Base-by-base conservation (phyloP, 2,113 vertebrate species). In the Tinamus guttatus region DNA sequence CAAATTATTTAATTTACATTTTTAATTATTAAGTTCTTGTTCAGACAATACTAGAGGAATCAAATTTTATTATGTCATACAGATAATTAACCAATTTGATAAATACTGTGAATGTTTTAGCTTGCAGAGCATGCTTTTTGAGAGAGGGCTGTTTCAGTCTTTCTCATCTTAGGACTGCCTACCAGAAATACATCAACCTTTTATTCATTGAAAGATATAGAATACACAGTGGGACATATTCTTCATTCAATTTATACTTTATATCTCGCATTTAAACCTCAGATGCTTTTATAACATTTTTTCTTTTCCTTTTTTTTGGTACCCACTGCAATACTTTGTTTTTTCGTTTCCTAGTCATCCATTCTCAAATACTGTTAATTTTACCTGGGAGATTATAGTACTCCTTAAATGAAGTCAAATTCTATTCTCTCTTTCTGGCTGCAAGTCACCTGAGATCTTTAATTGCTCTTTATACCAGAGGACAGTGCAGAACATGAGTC, bases 401-500 rank as follows among this genome's bases (percentile, higher is more conserved):
- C 22, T 81, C 38, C 34, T 93, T 59, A 60, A 82, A 45, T 65
- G n/a, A 28, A 24, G 51, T 9, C 10, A 22, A 52, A 4, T 17
- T 4, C 47, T 73, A n/a, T 18, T 78, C 8, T 18, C 12, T 74
- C 30, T 70, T 20, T 20, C 12, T 38, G 38, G 3, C n/a, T 74
- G 59, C 41, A 64, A 82, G 56, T 32, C 25, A 68, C 13, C 17
- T 47, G 52, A 73, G 32, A 36, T 5, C 9, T 69, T 27, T 12
- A 13, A 21, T 34, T 74, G 5, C 9, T 56, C 17, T 43, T 40
- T 24, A 7, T 24, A 56, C 22, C 43, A 43, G 41, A 73, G 9
- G 13, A 45, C 0, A 4, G 28, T 49, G 36, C 12, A n/a, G 64
- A 81, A n/a, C 54, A 47, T 0, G 0, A 8, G 17, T 56, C 24